Conservation (phyloP, 37 sponge, comb jelly and placozoan genomes). For the Bolinopsis microptera region DNA sequence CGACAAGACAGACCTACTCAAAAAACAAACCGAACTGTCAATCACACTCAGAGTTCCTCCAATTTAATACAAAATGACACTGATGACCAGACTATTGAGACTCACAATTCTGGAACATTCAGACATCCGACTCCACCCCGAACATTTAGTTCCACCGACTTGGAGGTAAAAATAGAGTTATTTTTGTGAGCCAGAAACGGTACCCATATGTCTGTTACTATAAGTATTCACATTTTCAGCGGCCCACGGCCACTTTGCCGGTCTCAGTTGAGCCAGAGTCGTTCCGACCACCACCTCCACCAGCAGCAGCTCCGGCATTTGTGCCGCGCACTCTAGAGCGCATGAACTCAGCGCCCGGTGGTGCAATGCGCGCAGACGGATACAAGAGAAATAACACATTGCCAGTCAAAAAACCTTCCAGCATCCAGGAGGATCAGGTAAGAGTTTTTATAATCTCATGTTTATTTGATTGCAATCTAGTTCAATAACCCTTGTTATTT, state of each 20-base stretch:
- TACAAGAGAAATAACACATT: background rate
- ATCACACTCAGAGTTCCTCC: background rate
- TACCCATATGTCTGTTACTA: too few species aligned
- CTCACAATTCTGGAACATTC: background rate
- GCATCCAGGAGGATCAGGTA: background rate
- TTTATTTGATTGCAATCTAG: background rate
- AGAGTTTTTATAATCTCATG: background rate
- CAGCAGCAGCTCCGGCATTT: background rate
- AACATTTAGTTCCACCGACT: background rate
- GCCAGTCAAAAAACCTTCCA: background rate
- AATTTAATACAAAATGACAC: background rate
- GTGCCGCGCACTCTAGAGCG: conserved; percentile 3
- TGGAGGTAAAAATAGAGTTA: background rate
- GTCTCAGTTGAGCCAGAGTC: background rate
- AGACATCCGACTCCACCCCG: background rate
- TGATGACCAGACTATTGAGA: background rate
- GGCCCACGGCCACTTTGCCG: background rate
- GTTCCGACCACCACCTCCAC: background rate
- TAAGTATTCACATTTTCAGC: background rate
- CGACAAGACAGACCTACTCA: too few species aligned
- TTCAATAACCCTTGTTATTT: background rate
- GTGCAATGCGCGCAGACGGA: background rate
- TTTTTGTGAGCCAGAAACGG: too few species aligned
- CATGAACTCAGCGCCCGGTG: conserved; percentile 31
- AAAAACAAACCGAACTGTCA: background rate